These are phyloP conservation scores for Dasyornis broadbenti DNA, from an alignment of 2,113 vertebrate species.

Conservation along the genomic window DNA sequence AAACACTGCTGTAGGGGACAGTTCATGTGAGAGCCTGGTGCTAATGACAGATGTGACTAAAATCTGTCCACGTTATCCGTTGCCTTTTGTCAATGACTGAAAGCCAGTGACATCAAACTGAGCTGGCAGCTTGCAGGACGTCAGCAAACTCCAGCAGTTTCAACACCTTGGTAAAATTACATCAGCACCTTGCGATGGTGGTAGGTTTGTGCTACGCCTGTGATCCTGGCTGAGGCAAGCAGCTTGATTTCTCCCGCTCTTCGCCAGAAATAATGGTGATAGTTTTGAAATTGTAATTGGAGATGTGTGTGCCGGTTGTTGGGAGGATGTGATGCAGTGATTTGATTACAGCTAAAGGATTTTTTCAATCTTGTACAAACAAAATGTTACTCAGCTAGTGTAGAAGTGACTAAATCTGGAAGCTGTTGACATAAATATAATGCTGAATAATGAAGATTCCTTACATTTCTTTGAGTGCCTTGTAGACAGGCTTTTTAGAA, in stretches of 20 bases:
- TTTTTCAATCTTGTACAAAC: not conserved
- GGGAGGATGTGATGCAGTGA: not conserved
- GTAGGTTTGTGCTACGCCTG: not conserved
- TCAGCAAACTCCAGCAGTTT: constrained; percentile 31
- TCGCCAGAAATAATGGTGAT: not conserved
- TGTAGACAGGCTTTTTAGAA: not conserved
- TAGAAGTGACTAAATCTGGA: constrained; percentile 26
- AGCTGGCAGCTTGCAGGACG: constrained; percentile 8
- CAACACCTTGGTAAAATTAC: constrained; percentile 10
- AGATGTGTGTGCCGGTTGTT: not conserved
- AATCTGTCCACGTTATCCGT: not conserved
- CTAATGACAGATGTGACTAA: constrained; percentile 42
- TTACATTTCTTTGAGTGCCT: not conserved
- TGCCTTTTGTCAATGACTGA: constrained; percentile 2
- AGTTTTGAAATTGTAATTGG: not conserved
- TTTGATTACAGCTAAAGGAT: constrained; percentile 26
- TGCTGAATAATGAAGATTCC: constrained; percentile 48
- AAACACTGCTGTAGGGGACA: not conserved
- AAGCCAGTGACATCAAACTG: constrained; percentile 40
- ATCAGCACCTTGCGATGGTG: not conserved
- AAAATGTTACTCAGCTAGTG: constrained; percentile 3
- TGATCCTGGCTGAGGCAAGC: constrained; percentile 11
- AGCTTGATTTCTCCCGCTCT: not conserved
- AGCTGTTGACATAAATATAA: not conserved
- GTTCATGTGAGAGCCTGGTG: constrained; percentile 14